Conservation (phyloP, 2,888 invertebrate genomes). For the Ceratothoa steindachneri region DNA sequence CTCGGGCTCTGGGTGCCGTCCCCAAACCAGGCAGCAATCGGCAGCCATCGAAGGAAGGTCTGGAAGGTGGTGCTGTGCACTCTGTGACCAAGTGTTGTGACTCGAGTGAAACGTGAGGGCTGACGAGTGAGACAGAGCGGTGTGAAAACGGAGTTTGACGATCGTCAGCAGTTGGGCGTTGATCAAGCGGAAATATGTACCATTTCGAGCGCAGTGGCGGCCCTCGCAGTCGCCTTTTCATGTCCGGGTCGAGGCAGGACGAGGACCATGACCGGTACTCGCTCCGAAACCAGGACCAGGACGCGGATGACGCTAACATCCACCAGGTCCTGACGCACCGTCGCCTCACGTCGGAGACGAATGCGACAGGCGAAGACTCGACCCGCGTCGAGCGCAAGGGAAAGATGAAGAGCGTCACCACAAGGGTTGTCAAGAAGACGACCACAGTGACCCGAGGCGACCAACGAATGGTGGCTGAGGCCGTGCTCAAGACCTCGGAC, state of each 20-base stretch:
- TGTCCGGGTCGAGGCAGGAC: constrained; percentile 44
- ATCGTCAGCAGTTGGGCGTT: background rate
- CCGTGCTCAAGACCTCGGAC: constrained; percentile 46
- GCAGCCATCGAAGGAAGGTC: constrained; percentile 1
- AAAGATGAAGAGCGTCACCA: constrained; percentile 46
- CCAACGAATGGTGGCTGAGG: constrained; percentile 46
- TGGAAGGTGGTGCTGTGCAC: background rate
- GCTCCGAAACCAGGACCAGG: constrained; percentile 6
- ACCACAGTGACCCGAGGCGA: constrained; percentile 47
- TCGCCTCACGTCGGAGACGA: constrained; percentile 47
- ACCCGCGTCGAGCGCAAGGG: constrained; percentile 46
- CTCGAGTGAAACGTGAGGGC: too few species aligned
- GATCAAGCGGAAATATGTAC: constrained; percentile 39
- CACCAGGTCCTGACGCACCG: constrained; percentile 47
- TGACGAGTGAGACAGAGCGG: background rate
- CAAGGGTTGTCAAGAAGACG: constrained; percentile 47
- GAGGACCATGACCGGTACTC: constrained; percentile 36
- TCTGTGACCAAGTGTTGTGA: background rate
- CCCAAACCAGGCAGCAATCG: background rate
- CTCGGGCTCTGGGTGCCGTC: background rate
- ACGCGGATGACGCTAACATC: constrained; percentile 40
- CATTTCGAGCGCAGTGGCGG: constrained; percentile 37
- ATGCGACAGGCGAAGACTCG: constrained; percentile 42
- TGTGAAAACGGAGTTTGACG: background rate
- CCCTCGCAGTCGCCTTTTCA: constrained; percentile 41